Evolutionary conservation across 2,113 vertebrate species (phyloP).

Genomic region (Nanorana parkeri): DNA sequence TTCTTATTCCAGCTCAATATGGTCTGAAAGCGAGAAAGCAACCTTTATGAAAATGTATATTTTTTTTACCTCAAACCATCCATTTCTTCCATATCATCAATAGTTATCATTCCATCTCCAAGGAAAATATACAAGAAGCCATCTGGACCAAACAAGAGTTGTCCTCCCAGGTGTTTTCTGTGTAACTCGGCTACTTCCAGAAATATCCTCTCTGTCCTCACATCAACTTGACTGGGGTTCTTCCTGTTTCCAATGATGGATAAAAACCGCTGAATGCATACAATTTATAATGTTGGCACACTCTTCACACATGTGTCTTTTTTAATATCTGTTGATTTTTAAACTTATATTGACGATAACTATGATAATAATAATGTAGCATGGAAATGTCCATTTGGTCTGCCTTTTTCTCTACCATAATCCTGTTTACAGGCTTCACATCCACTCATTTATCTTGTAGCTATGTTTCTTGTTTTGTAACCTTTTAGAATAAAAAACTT

Average conservation of each 20-base stretch:
- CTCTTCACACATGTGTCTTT: too few species aligned
- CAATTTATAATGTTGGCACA: not conserved
- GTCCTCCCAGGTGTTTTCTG: conserved; percentile 94
- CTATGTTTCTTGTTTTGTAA: too few species aligned
- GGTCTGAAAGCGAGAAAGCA: not conserved
- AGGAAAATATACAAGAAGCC: conserved; percentile 92
- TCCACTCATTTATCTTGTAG: too few species aligned
- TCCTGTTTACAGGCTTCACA: too few species aligned
- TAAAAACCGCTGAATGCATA: not conserved
- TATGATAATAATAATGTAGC: not conserved
- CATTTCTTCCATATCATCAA: conserved; percentile 99
- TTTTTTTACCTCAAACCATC: conserved; percentile 91
- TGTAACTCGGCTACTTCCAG: conserved; percentile 97
- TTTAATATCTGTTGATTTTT: too few species aligned
- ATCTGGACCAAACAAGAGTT: conserved; percentile 90
- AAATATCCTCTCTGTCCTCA: conserved; percentile 86
- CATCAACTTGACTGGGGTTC: conserved; percentile 93
- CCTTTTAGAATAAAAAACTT: too few species aligned
- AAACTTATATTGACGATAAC: too few species aligned
- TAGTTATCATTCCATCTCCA: conserved; percentile 97
- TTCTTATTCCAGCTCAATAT: too few species aligned
- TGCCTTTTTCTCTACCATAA: too few species aligned
- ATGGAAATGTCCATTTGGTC: not conserved
- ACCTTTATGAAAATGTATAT: not conserved
- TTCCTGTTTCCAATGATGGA: conserved; percentile 76